phyloP scores from a whole-genome alignment of 2,888 invertebrate genomes.

The Lasioglossum oenotherae region DNA sequence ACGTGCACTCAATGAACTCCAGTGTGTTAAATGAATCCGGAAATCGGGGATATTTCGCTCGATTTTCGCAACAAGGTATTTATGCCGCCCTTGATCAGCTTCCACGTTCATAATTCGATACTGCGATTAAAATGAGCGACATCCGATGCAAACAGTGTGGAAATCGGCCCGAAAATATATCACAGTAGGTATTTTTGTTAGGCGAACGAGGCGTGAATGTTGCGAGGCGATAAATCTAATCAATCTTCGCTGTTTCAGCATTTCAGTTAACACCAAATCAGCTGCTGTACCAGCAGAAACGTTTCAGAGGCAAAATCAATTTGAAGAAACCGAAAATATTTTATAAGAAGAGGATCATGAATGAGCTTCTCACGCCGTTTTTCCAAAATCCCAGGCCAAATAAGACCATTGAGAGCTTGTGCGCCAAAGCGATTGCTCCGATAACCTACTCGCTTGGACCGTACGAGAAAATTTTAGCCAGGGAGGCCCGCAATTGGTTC shows the following conservation, averaged over 20 bases:
- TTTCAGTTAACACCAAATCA: conserved; percentile 75
- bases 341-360: conserved; percentile 88
- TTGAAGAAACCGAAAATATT: conserved; percentile 90
- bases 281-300: conserved; percentile 85
- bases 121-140: neutral
- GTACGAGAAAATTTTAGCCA: conserved; percentile 90
- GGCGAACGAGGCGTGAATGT: neutral
- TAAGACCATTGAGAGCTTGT: conserved; percentile 83
- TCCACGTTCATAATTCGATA: conserved; percentile 11
- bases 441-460: conserved; percentile 85
- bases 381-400: conserved; percentile 85
- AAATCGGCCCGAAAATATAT: conserved; percentile 19
- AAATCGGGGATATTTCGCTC: conserved; percentile 33
- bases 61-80: conserved; percentile 13
- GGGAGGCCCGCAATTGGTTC: conserved; percentile 90
- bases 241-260: conserved; percentile 72
- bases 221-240: neutral
- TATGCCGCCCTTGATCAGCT: neutral
- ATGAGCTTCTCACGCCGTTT: conserved; percentile 88
- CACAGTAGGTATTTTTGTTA: conserved; percentile 48
- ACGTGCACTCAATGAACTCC: conserved; percentile 55
- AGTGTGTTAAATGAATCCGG: conserved; percentile 51
- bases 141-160: conserved; percentile 33
- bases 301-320: conserved; percentile 92
- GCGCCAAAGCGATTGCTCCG: conserved; percentile 81